These are phyloP conservation scores for Mustela nigripes DNA, from an alignment of 2,113 vertebrate species.

Conservation along the genomic window DNA sequence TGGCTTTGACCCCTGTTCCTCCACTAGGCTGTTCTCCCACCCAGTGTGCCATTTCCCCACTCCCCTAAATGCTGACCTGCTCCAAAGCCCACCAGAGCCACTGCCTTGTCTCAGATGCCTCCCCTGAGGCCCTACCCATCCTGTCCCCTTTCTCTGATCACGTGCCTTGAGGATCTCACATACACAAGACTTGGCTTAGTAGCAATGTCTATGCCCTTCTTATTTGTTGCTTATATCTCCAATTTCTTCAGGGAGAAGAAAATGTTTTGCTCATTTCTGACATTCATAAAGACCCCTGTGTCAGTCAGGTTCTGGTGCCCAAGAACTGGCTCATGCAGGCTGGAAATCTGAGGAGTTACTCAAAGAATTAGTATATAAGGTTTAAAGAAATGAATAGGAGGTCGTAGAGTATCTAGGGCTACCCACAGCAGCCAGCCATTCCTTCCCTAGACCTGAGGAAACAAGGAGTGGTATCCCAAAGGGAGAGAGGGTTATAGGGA, in stretches of 20 bases:
- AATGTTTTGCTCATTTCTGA: not conserved
- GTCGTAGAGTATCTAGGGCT: too few species aligned
- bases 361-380: not conserved
- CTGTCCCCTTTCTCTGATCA: not conserved
- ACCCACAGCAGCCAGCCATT: not conserved
- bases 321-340: not conserved
- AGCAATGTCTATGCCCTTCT: not conserved
- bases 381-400: not conserved
- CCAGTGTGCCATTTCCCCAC: not conserved
- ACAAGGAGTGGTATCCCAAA: not conserved
- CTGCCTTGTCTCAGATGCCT: not conserved
- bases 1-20: not conserved
- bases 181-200: not conserved
- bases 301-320: not conserved
- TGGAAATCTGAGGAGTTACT: not conserved
- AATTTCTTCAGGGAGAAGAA: not conserved
- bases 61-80: not conserved
- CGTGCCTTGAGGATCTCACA: not conserved
- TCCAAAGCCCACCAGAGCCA: not conserved
- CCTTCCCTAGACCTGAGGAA: not conserved
- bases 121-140: not conserved
- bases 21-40: not conserved
- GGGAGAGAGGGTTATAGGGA: not conserved
- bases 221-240: not conserved
- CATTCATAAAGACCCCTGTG: not conserved